Base-by-base conservation (phyloP, 53 echinoderm and acorn worm species). In the Holothuria leucospilota region DNA sequence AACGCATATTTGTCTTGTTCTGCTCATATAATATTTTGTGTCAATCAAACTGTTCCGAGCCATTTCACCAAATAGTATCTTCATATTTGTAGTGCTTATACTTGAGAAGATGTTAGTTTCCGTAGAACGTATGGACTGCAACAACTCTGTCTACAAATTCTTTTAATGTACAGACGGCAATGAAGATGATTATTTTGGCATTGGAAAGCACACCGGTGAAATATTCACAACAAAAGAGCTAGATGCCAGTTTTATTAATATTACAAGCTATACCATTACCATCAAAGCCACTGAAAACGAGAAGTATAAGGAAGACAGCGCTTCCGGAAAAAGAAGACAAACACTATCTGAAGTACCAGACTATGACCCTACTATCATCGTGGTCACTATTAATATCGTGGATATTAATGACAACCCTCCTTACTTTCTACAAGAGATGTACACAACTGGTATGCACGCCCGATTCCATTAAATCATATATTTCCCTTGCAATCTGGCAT, bases 391-490 rank as follows among this genome's bases (percentile, higher is more conserved):
- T 24, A 52, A 23, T 3, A 75, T 75, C n/a, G 75, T 75, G 75
- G 75, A 75, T 27, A 15, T 51, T 8, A 75, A 75, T 25, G 75
- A 75, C 51, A 75, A 27, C 52, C 75, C 75, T 25, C 75, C 75
- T 20, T 51, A 52, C 13, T 75, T 75, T 75, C 25, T 11, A 26
- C 14, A 75, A 49, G 51, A 46, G 0, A 40, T 75, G 26, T 75
- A 49, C 75, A 75, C 75, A 13, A 53, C 75, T 51, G 75, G 75
- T 75, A 51, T 51, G 75, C 52, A 46, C 34, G 34, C 34, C 34
- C 34, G 2, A 34, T 34, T 34, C 3, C 34, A n/a, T n/a, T n/a
- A n/a, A n/a, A n/a, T n/a, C n/a, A n/a, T n/a, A n/a, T n/a, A n/a
- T n/a, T n/a, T n/a, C n/a, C n/a, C n/a, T n/a, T n/a, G n/a, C n/a